These are phyloP conservation scores for Capromys pilorides DNA, from an alignment of 2,797 vertebrate genomes.

Conservation along the genomic window DNA sequence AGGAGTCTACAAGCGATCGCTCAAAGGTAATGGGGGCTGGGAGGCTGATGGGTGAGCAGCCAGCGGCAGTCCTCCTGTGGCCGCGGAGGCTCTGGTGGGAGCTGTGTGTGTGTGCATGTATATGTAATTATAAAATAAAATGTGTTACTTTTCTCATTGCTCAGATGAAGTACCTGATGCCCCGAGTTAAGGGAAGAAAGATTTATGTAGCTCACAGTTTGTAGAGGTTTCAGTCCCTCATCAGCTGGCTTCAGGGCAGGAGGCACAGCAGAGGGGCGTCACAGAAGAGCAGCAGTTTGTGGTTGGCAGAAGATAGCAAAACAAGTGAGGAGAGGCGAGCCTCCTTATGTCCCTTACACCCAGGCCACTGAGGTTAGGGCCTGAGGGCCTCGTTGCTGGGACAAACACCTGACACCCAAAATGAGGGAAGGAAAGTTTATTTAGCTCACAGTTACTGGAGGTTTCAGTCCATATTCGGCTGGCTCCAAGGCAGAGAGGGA, in stretches of 20 bases:
- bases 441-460: too few relatives aligned
- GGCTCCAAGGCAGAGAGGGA: too few relatives aligned
- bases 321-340: not conserved
- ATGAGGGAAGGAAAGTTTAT: too few relatives aligned
- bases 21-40: constrained; percentile 84
- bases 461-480: too few relatives aligned
- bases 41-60: too few relatives aligned
- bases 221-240: not conserved
- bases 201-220: not conserved
- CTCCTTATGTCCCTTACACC: not conserved
- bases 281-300: not conserved
- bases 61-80: too few relatives aligned
- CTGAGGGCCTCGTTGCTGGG: not conserved
- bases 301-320: not conserved
- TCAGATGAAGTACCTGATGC: not conserved
- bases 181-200: not conserved
- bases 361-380: not conserved
- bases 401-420: too few relatives aligned
- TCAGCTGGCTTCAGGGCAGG: not conserved
- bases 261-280: not conserved
- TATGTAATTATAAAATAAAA: too few relatives aligned
- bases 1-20: constrained; percentile 77
- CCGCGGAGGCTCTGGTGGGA: not conserved
- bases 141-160: not conserved
- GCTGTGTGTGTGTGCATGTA: not conserved